Percentiles rank a stretch among this genome's conserved stretches.
phyloP scores from a whole-genome alignment of 2,797 vertebrate species.

The Urosaurus nigricauda region DNA sequence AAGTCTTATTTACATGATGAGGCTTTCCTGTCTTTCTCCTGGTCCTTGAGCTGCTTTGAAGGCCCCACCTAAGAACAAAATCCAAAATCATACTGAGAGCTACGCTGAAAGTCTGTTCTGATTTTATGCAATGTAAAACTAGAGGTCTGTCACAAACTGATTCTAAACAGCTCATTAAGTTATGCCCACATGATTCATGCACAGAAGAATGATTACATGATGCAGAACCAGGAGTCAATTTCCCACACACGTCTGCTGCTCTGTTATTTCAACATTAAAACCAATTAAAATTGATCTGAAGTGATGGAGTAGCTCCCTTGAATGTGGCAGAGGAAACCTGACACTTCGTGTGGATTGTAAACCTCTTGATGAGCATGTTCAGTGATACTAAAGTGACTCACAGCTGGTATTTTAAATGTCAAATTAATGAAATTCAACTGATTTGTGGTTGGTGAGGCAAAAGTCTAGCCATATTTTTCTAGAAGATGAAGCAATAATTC shows the following conservation, averaged over 20 bases:
- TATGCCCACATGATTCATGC: background rate
- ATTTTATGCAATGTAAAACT: background rate
- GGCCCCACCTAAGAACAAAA: background rate
- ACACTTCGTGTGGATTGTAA: conserved; percentile 27
- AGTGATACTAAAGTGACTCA: conserved; percentile 22
- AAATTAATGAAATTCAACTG: conserved; percentile 49
- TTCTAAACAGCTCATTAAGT: conserved; percentile 9
- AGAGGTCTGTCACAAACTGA: background rate
- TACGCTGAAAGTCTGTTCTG: background rate
- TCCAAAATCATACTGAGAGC: background rate
- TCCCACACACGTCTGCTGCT: conserved; percentile 42
- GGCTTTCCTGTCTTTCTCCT: background rate
- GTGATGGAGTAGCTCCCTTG: conserved; percentile 54
- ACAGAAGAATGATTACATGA: conserved; percentile 27
- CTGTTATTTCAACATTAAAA: conserved; percentile 45
- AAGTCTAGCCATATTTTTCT: conserved; percentile 24
- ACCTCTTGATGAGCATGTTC: conserved; percentile 17
- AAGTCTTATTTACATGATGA: background rate
- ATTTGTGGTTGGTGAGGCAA: conserved; percentile 18
- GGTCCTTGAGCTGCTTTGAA: background rate
- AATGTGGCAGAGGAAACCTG: conserved; percentile 43
- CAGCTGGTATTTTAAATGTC: conserved; percentile 39
- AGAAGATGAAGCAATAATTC: background rate
- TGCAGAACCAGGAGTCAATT: conserved; percentile 24
- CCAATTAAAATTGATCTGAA: conserved; percentile 43